phyloP scores from a whole-genome alignment of 2,113 vertebrate species.

The Lonchura striata region DNA sequence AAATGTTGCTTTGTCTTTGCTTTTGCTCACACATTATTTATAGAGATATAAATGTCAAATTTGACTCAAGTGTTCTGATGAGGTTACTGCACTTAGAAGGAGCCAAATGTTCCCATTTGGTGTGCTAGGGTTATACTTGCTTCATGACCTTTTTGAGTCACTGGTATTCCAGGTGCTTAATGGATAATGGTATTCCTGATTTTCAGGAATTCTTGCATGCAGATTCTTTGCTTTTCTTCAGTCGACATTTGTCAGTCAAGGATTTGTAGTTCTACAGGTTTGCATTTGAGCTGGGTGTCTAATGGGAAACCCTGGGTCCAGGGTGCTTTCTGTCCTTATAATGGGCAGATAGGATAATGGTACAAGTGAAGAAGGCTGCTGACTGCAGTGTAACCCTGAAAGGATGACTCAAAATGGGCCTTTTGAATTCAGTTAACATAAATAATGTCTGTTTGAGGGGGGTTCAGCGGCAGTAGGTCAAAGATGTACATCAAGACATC shows the following conservation, averaged over 20 bases:
- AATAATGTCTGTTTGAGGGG: background rate
- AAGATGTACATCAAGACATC: background rate
- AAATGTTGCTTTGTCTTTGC: conserved; percentile 5
- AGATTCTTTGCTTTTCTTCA: background rate
- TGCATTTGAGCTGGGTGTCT: background rate
- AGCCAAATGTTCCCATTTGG: background rate
- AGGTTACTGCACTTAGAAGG: background rate
- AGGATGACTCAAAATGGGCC: background rate
- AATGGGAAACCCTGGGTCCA: rapidly evolving
- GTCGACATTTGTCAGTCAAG: background rate
- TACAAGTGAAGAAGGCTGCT: background rate
- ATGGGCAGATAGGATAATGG: too few species aligned
- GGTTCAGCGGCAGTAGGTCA: background rate
- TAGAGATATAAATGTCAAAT: conserved; percentile 18
- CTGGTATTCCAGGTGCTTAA: background rate
- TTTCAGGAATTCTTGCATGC: background rate
- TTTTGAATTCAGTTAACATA: background rate
- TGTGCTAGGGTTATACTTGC: background rate
- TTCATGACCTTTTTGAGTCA: background rate
- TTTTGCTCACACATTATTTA: background rate
- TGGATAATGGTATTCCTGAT: background rate
- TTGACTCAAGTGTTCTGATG: background rate
- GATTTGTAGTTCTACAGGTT: background rate
- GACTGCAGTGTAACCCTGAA: background rate
- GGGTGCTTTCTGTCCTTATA: background rate